Conservation (phyloP, 2,888 invertebrate genomes). For the Mesorhabditis sp. region DNA sequence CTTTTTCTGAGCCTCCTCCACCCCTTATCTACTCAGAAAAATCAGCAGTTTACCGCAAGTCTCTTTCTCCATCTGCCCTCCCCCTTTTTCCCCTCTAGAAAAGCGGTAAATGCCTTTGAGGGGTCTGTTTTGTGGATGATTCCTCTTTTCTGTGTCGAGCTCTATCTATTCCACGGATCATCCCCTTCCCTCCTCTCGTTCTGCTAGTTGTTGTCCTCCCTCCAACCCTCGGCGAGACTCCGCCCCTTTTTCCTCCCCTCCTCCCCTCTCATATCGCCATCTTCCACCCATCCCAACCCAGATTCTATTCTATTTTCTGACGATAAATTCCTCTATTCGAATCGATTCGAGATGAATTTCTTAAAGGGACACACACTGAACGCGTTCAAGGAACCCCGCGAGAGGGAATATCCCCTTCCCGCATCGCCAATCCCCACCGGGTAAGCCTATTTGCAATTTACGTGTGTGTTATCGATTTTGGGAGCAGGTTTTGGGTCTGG, state of each 20-base stretch:
- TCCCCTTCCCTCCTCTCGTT: background rate
- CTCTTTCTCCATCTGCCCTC: conserved; percentile 1
- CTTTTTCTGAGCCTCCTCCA: background rate
- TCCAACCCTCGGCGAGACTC: too few relatives aligned
- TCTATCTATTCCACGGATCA: background rate
- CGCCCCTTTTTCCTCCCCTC: too few relatives aligned
- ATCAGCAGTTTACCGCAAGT: background rate
- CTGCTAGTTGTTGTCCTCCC: too few relatives aligned
- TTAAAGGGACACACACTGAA: conserved; percentile 3
- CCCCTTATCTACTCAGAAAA: background rate
- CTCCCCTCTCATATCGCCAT: too few relatives aligned
- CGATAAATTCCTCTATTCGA: too few relatives aligned
- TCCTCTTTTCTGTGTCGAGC: background rate
- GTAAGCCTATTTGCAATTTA: too few relatives aligned
- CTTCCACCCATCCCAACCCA: too few relatives aligned
- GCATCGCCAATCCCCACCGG: too few relatives aligned
- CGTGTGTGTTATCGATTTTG: too few relatives aligned
- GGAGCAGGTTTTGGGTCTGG: too few relatives aligned
- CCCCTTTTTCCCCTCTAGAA: background rate
- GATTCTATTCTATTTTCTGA: too few relatives aligned
- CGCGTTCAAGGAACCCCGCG: background rate
- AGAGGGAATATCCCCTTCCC: background rate
- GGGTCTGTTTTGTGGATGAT: background rate
- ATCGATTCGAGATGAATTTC: background rate
- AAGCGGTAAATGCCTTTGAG: background rate